phyloP scores from a whole-genome alignment of 2,888 invertebrate genomes.

The Colostygia pectinataria region DNA sequence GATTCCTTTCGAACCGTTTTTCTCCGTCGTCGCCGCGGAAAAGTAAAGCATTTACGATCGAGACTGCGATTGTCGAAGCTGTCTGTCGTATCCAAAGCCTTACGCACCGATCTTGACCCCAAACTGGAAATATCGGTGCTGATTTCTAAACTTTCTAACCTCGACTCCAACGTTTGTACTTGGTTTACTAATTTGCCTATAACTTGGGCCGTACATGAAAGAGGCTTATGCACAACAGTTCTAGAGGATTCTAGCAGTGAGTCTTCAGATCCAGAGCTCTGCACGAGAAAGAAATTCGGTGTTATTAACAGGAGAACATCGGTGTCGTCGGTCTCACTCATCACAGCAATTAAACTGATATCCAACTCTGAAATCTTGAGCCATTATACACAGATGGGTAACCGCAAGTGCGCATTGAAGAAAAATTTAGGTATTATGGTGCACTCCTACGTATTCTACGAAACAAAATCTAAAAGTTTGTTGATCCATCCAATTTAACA shows the following conservation, averaged over 20 bases:
- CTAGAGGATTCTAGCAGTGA: slow-evolving; percentile 70
- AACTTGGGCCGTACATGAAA: slow-evolving; percentile 75
- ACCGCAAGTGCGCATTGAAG: not conserved
- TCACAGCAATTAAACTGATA: slow-evolving; percentile 52
- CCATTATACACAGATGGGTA: slow-evolving; percentile 52
- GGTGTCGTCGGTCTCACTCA: slow-evolving; percentile 89
- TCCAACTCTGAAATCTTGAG: slow-evolving; percentile 38
- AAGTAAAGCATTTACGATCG: slow-evolving; percentile 68
- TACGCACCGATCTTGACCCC: slow-evolving; percentile 43
- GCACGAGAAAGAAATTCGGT: slow-evolving; percentile 88
- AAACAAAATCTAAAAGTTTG: too few species aligned
- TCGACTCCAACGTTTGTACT: slow-evolving; percentile 84
- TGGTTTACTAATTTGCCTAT: slow-evolving; percentile 83
- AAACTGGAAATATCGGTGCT: slow-evolving; percentile 57
- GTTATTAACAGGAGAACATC: slow-evolving; percentile 91
- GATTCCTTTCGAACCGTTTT: slow-evolving; percentile 49
- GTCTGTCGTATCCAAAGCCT: slow-evolving; percentile 58
- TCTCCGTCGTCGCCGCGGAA: slow-evolving; percentile 67
- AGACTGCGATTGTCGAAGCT: slow-evolving; percentile 60
- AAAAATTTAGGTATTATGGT: too few species aligned
- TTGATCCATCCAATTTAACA: too few species aligned
- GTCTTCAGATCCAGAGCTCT: slow-evolving; percentile 82
- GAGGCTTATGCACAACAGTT: slow-evolving; percentile 72
- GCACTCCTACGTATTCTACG: too few species aligned
- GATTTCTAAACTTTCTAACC: slow-evolving; percentile 72